Evolutionary conservation across 2,113 vertebrate genomes (phyloP), one percentile per base, ranked within the genome.

Genomic region (Calyptommatus sinebrachiatus): DNA sequence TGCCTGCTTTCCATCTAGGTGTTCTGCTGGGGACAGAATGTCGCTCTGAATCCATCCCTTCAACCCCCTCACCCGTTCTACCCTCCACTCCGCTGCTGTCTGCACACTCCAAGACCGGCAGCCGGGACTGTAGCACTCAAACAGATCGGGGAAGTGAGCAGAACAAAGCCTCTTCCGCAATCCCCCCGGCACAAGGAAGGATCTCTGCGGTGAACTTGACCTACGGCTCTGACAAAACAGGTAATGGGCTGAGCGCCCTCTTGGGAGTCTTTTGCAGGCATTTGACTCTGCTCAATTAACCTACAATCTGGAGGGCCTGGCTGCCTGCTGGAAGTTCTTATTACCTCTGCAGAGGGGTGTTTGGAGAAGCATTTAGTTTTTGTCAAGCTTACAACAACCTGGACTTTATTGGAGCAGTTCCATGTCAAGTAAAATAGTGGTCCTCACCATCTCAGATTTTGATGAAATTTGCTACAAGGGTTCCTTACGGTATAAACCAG

Each of bases 61-160:
- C 98, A 4, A 98, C 97, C 0, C 97, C 98, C 0, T 99, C 98
- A 0, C 98, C 98, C 0, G 96, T 98, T 28, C 95, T 97, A 1
- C 96, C 97, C n/a, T 97, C 96, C 24, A 97, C 96, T 2, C 97
- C 96, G 0, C 85, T 97, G 91, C 93, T 95, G 1, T 93, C 96
- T 0, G 95, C 95, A 53, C 98, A 99, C 91, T 97, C 97, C 0
- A 99, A 99, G 92, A 98, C 97, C 0, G 97, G 97, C 91, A 99
- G 98, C 93, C 95, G 96, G 62, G 98, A 99, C 92, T 98, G 98
- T 93, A 97, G 95, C 93, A 99, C 98, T 0, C 98, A 99, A 90
- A 99, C 97, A 0, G 98, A 99, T 63, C 92, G 96, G 79, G 95
- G 96, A 65, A 93, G 80, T 0, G 97, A 97, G 46, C 89, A 93